These are phyloP conservation scores for Nomada hirtipes DNA, from an alignment of 2,888 invertebrate species.

Conservation along the genomic window DNA sequence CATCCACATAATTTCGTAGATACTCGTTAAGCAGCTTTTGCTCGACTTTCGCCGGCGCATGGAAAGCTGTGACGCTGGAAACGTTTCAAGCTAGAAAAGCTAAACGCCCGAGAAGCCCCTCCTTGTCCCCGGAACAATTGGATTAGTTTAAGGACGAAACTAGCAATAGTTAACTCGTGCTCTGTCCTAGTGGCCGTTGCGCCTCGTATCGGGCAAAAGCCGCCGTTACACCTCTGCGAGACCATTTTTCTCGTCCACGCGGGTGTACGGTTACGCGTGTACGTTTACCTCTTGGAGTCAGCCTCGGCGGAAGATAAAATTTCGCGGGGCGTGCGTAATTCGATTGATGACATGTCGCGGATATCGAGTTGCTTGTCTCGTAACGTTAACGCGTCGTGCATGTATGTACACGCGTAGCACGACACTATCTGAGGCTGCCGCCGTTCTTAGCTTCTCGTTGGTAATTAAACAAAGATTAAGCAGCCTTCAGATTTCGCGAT, in stretches of 20 bases:
- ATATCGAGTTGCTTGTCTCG: conserved; percentile 32
- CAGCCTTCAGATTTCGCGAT: conserved; percentile 24
- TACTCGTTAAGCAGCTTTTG: not conserved
- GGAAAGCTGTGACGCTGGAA: not conserved
- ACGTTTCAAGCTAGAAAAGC: not conserved
- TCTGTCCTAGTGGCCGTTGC: not conserved
- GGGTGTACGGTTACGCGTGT: conserved; percentile 27
- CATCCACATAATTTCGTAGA: not conserved
- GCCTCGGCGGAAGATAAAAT: conserved; percentile 30
- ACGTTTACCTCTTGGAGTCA: conserved; percentile 13
- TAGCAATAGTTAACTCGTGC: conserved; percentile 12
- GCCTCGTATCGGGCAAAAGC: not conserved
- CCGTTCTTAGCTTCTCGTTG: not conserved
- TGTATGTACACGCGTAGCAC: not conserved
- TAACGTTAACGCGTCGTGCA: not conserved
- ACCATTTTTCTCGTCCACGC: not conserved
- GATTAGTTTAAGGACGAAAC: conserved; percentile 32
- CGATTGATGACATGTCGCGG: conserved; percentile 34
- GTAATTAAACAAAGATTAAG: conserved; percentile 55
- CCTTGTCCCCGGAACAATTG: conserved; percentile 23
- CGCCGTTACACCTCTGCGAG: not conserved
- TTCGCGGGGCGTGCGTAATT: conserved; percentile 46
- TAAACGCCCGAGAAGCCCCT: conserved; percentile 26
- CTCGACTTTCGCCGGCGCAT: not conserved
- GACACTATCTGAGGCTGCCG: not conserved